Percentiles rank a stretch among this genome's conserved stretches.
These are phyloP conservation scores for Ictalurus punctatus DNA, from an alignment of 2,113 vertebrate genomes.

Conservation along the genomic window DNA sequence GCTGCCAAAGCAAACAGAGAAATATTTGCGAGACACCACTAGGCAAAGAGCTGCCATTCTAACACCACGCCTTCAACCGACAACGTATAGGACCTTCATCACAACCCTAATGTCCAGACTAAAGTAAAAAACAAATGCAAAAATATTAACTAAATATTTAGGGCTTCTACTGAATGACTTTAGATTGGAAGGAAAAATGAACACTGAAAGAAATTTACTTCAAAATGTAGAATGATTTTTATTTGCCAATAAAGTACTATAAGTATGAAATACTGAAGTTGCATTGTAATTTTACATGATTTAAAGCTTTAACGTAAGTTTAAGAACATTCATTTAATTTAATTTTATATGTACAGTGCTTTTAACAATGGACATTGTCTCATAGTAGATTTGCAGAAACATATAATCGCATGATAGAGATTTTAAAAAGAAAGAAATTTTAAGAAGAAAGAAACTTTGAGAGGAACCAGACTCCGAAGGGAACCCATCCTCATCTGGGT, in stretches of 20 bases:
- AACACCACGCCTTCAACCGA: constrained; percentile 41
- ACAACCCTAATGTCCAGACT: background rate
- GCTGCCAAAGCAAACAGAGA: constrained; percentile 58
- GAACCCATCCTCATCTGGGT: too few relatives aligned
- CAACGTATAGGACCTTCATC: background rate
- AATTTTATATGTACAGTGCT: too few relatives aligned
- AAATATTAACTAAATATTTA: background rate
- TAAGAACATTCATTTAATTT: too few relatives aligned
- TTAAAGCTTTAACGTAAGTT: background rate
- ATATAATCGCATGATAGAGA: too few relatives aligned
- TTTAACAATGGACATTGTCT: too few relatives aligned
- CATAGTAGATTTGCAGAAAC: too few relatives aligned
- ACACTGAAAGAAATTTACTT: background rate
- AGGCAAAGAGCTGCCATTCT: constrained; percentile 54
- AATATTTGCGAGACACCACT: constrained; percentile 38
- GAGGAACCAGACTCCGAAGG: too few relatives aligned
- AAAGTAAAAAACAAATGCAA: background rate
- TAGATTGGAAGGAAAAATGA: background rate
- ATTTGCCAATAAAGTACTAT: background rate
- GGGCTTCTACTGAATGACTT: background rate
- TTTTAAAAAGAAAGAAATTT: too few relatives aligned
- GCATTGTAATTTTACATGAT: background rate
- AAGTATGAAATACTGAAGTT: background rate
- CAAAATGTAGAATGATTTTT: background rate
- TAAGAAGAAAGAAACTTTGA: too few relatives aligned